A percentile compares a stretch with the other conserved stretches of the same genome.
Evolutionary conservation across 1,140 invertebrate genomes (phyloP).

Genomic region (Apis mellifera): Amel_HAv3.1 CM009944.2:6738001-6738500

Average conservation of each 20-base stretch:
- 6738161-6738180: too few relatives aligned
- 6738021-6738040: too few relatives aligned
- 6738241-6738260: slow-evolving; percentile 60
- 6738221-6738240: neutral
- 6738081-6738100: too few relatives aligned
- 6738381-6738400: too few relatives aligned
- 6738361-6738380: neutral
- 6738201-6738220: neutral
- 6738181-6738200: too few relatives aligned
- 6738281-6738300: slow-evolving; percentile 74
- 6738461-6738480: slow-evolving; percentile 69
- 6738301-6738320: slow-evolving; percentile 71
- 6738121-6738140: too few relatives aligned
- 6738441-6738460: slow-evolving; percentile 57
- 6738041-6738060: too few relatives aligned
- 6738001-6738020: too few relatives aligned
- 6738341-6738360: neutral
- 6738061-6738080: too few relatives aligned
- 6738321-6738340: slow-evolving; percentile 30
- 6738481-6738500: slow-evolving; percentile 72
- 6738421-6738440: slow-evolving; percentile 24
- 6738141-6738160: too few relatives aligned
- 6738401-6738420: neutral
- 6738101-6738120: too few relatives aligned
- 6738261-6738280: slow-evolving; percentile 71